Base-by-base conservation (phyloP, 2,797 vertebrate species). In the Xiphorhynchus erythropygius region DNA sequence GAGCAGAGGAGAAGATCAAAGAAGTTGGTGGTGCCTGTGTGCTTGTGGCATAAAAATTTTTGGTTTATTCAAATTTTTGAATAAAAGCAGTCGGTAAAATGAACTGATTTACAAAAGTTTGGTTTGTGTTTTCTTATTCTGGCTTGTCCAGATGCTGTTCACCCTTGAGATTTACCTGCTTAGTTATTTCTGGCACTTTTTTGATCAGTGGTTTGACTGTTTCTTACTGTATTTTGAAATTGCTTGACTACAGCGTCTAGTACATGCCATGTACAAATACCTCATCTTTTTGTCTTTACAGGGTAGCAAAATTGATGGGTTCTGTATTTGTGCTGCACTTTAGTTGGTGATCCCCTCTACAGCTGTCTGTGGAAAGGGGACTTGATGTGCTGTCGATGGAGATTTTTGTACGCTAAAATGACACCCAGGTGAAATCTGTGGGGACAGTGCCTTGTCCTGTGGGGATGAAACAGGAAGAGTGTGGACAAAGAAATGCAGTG, bases 1-100 rank as follows among this genome's bases (percentile, higher is more conserved):
- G 97, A 96, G 99, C 99, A 0, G 99, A 99, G 95, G 98, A 99
- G 97, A 99, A 99, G 97, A 99, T 99, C 97, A 98, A 97, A 96
- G 98, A 98, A 78, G 99, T 98, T 87, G 99, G 99, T 59, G 99
- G 99, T 96, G 99, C 98, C 84, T 99, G 99, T 81, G 98, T 99
- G 27, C 97, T 99, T 79, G 99, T 98, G 95, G 99, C 99, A 78
- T 99, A 97, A 96, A 96, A 32, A 11, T 53, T 87, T 84, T 67
- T 65, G 65, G 57, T 95, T 86, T 95, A 89, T 94, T 94, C 93
- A 94, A 35, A 18, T 10, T 44, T 82, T 87, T 87, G 87, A 96
- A 96, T 96, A 96, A 97, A 96, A 62, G 62, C 75, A 75, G 6
- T 68, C 39, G 84, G 28, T 91, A 92, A 83, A 80, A 85, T 49